phyloP scores from a whole-genome alignment of 2,113 vertebrate genomes.

The Corythornis vintsioides region DNA sequence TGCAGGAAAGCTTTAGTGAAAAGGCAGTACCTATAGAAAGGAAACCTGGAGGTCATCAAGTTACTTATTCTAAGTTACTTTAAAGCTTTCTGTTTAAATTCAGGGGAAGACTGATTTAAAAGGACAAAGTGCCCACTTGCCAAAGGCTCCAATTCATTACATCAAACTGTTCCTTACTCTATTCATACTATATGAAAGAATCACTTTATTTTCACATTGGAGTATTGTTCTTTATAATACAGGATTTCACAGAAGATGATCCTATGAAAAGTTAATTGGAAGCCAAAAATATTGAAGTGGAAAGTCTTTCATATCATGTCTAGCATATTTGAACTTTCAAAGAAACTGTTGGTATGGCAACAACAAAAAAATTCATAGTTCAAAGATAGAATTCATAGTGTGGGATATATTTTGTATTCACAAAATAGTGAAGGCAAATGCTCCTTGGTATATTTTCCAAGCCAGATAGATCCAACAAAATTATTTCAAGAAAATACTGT shows the following conservation, averaged over 20 bases:
- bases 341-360: slow-evolving; percentile 34
- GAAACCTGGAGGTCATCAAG: background rate
- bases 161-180: background rate
- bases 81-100: background rate
- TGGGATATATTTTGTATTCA: background rate
- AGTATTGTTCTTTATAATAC: background rate
- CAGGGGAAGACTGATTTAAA: background rate
- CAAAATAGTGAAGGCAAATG: background rate
- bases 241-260: background rate
- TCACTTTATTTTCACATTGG: background rate
- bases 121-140: too few relatives aligned
- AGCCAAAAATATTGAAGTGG: background rate
- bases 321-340: slow-evolving; percentile 47
- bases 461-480: background rate
- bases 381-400: slow-evolving; percentile 7
- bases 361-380: slow-evolving; percentile 19
- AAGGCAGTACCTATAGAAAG: background rate
- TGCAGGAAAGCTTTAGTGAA: background rate
- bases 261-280: background rate
- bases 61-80: background rate
- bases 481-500: background rate
- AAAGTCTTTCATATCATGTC: slow-evolving; percentile 3
- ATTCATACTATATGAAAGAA: background rate
- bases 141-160: background rate
- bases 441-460: background rate